phyloP scores from a whole-genome alignment of 2,113 vertebrate species.

The Sceloporus undulatus region DNA sequence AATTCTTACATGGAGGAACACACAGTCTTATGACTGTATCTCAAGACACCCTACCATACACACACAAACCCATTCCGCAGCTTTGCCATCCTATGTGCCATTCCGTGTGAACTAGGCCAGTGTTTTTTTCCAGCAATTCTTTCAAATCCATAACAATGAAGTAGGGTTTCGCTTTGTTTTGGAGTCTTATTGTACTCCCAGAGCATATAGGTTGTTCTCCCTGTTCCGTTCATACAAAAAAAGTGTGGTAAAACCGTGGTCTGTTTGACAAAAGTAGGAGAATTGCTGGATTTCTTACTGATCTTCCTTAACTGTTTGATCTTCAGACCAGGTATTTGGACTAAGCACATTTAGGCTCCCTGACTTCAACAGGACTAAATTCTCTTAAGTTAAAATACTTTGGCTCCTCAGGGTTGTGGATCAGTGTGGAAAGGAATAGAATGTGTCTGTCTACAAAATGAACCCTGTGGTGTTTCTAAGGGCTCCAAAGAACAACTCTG shows the following conservation, averaged over 20 bases:
- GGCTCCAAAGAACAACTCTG: conserved; percentile 2
- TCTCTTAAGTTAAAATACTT: conserved; percentile 20
- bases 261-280: not conserved
- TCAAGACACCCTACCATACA: not conserved
- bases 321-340: not conserved
- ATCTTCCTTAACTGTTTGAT: not conserved
- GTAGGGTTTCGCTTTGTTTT: too few species aligned
- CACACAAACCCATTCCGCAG: not conserved
- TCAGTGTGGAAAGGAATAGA: not conserved
- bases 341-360: not conserved
- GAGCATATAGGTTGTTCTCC: not conserved
- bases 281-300: not conserved
- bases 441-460: not conserved
- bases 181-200: not conserved
- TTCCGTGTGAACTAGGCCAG: not conserved
- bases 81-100: not conserved
- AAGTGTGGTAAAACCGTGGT: not conserved
- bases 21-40: too few species aligned
- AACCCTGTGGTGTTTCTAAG: conserved; percentile 10
- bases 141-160: not conserved
- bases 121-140: not conserved
- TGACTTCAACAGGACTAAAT: conserved; percentile 18
- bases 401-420: conserved; percentile 7
- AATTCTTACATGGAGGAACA: not conserved
- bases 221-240: not conserved